Conservation (phyloP, 2,797 vertebrate species). For the Artibeus jamaicensis region DNA sequence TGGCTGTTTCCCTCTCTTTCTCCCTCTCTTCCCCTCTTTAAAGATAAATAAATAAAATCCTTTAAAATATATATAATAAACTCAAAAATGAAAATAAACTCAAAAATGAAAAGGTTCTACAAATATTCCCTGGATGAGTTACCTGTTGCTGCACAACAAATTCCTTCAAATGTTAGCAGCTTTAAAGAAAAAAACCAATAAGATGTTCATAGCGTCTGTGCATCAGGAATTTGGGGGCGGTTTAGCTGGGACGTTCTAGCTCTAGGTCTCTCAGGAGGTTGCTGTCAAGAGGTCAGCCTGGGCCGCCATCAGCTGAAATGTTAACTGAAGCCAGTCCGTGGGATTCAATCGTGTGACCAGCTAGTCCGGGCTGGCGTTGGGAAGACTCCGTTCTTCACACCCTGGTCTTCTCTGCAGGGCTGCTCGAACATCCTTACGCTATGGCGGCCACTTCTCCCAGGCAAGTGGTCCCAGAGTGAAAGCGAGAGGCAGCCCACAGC, state of each 20-base stretch:
- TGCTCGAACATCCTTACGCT: not conserved
- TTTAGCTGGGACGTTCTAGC: not conserved
- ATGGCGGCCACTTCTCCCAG: not conserved
- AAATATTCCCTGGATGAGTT: not conserved
- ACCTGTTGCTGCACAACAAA: not conserved
- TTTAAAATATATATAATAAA: too few species aligned
- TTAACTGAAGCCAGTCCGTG: not conserved
- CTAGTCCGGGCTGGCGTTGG: not conserved
- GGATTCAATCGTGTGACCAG: fast-evolving
- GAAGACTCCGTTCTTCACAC: not conserved
- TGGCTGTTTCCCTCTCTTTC: too few species aligned
- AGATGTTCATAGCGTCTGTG: not conserved
- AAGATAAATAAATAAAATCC: too few species aligned
- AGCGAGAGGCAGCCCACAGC: not conserved
- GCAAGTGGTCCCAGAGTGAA: not conserved
- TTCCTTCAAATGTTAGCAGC: not conserved
- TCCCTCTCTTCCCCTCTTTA: too few species aligned
- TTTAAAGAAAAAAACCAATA: not conserved
- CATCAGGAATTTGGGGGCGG: not conserved
- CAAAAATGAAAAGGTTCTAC: not conserved
- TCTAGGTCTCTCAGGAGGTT: not conserved
- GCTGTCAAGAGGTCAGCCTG: fast-evolving
- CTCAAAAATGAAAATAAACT: too few species aligned
- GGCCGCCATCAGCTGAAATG: not conserved
- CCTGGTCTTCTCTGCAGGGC: fast-evolving